Evolutionary conservation across 2,797 vertebrate species (phyloP), one percentile per base, ranked within the genome.

Genomic region (Urosaurus nigricauda): DNA sequence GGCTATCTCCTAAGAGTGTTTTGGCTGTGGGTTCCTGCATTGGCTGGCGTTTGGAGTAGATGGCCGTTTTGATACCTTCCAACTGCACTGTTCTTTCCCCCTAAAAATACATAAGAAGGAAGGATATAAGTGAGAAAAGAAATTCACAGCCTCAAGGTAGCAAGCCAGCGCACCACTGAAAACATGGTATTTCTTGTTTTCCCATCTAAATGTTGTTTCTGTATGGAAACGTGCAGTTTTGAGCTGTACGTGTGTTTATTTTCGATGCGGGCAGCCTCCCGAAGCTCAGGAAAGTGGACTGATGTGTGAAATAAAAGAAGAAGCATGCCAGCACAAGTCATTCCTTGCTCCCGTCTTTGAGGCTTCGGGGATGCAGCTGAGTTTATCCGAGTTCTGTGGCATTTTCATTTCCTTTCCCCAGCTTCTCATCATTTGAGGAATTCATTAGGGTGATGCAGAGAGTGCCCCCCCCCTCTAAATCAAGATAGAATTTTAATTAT

Each of bases 401-500:
- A 77, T 91, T 0, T 0, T 3, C 6, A 53, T 1, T 32, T 29
- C 58, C 40, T 47, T 71, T 40, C 58, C 91, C 70, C 47, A 35
- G 12, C 63, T 58, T 40, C 79, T 78, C 43, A n/a, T n/a, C 40
- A 1, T 32, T 47, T 73, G 71, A 86, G 63, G 88, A 79, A 88
- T 71, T 81, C 83, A 78, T 47, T 63, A 84, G 37, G n/a, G 73
- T 70, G 63, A 86, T 83, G 7, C 24, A 73, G 13, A 4, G 35
- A 12, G 7, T 17, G 40, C 65, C 26, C 47, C 24, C 24, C 2
- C 17, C 5, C 1, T 47, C 16, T 29, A 43, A 87, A 65, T 68
- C 91, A 13, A 29, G 68, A 91, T 13, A 29, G 73, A 92, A 87
- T 88, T 90, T 77, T 79, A 88, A 91, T 65, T 84, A 68, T 74